Evolutionary conservation across 2,888 invertebrate species (phyloP), one percentile per base, ranked within the genome.

Genomic region (Belgica antarctica): DNA sequence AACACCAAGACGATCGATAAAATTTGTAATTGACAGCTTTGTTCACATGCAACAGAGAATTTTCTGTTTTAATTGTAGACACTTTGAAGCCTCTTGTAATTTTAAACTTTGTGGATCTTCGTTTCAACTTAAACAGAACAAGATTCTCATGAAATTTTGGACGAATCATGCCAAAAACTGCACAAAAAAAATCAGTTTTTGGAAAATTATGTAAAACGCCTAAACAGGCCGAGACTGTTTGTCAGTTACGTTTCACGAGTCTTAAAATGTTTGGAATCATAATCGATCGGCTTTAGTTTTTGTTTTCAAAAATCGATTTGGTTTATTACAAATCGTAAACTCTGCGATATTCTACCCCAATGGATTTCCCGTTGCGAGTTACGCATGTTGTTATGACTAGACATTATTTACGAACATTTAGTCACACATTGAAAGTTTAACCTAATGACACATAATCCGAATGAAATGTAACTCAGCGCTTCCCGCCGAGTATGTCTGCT

Each of bases 1-100:
- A n/a, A n/a, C n/a, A n/a, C n/a, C n/a, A n/a, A n/a, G n/a, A n/a
- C n/a, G n/a, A n/a, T n/a, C n/a, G n/a, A n/a, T n/a, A n/a, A n/a
- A n/a, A n/a, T n/a, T n/a, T n/a, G n/a, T n/a, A n/a, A n/a, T n/a
- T 62, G 62, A 62, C 62, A 62, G 62, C 31, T 15, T 31, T 12
- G 12, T 19, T 62, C 25, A 19, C 62, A 62, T 62, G 62, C 62
- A 62, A 62, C 7, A 12, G 15, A 17, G 34, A 8, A 12, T 57
- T 17, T 57, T 57, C 25, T n/a, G 41, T 41, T 41, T 41, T 41
- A 2, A 2, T n/a, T 41, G 41, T 41, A 12, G 41, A 41, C 41
- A 41, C 41, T 41, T 41, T 15, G 41, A 10, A n/a, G n/a, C n/a
- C n/a, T n/a, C n/a, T n/a, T n/a, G n/a, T n/a, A n/a, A n/a, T n/a